phyloP scores from a whole-genome alignment of 2,113 vertebrate species.

The Daubentonia madagascariensis region DNA sequence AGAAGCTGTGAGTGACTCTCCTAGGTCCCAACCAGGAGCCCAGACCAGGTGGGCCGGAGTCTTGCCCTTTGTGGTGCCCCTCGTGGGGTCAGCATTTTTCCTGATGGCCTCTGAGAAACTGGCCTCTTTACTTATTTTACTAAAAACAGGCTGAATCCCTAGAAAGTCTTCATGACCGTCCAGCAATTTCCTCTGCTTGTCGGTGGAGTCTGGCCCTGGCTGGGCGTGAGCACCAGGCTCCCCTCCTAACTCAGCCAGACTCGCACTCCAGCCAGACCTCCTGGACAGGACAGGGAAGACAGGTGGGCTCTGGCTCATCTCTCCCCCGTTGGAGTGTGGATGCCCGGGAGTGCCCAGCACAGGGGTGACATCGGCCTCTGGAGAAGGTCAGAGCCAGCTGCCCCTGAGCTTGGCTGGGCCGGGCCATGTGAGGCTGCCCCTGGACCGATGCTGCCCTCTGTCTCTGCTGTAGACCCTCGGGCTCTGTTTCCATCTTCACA shows the following conservation, averaged over 20 bases:
- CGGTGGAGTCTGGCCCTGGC: neutral
- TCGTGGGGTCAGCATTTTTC: neutral
- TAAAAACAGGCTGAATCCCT: neutral
- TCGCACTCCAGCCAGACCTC: no score
- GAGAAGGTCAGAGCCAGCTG: neutral
- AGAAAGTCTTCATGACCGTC: neutral
- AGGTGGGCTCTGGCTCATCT: no score
- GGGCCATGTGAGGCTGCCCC: accelerated
- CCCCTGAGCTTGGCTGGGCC: neutral
- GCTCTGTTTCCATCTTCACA: accelerated
- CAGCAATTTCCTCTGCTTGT: neutral
- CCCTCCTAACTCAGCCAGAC: neutral
- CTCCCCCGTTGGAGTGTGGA: neutral
- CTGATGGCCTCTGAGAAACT: neutral
- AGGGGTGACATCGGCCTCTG: neutral
- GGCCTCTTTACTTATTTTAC: neutral
- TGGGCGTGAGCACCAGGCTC: accelerated
- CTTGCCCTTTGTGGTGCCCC: accelerated
- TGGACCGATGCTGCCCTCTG: neutral
- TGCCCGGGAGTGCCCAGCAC: neutral
- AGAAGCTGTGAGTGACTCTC: accelerated
- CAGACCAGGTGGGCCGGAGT: no score
- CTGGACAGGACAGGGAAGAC: neutral
- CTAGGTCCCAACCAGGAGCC: neutral
- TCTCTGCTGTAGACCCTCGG: neutral